Base-by-base conservation (phyloP, 1,140 invertebrate genomes). In the Tetragonula clypearis region DNA sequence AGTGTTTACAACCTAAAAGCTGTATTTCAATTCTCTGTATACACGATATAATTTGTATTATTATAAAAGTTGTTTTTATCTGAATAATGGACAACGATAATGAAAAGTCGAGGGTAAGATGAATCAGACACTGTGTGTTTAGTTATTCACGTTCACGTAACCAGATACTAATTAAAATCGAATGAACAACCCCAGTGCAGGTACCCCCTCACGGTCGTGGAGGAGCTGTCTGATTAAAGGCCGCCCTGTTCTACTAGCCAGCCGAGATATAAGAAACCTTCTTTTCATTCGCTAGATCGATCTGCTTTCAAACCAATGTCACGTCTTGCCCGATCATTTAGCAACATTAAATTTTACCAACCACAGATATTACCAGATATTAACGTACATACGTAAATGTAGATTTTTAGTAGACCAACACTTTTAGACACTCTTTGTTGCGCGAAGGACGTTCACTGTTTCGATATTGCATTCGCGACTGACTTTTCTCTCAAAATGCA, bases 161-260 rank as follows among this genome's bases (percentile, higher is more conserved):
- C 83, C 26, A 79, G 26, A 8, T n/a, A 60, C 49, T 78, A 74
- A 85, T 85, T 80, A 80, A 72, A 72, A 62, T 79, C 56, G 55
- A 56, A 55, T 21, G 49, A 49, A 74, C 56, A 78, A 74, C 14
- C 30, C 30, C 30, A 81, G 82, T 79, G 85, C 88, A 87, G 75
- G 87, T 89, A 89, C 85, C 85, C 85, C 85, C 81, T 89, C 78
- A 89, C 84, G 65, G 81, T 55, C 84, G 68, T 2, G 26, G 30
- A 72, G 53, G 30, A 72, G 19, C 62, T 62, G 87, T 76, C 85
- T 58, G 88, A 89, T 82, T 74, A 87, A 89, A 62, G 58, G 19
- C 56, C 75, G 79, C 9, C 66, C 74, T 82, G 0, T 82, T 86
- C 82, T 79, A 89, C 88, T 90, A 69, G 58, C 66, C 66, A 69